Percentiles rank a stretch among this genome's conserved stretches.
Evolutionary conservation across 2,113 vertebrate species (phyloP).

Genomic region (Cercocebus atys): DNA sequence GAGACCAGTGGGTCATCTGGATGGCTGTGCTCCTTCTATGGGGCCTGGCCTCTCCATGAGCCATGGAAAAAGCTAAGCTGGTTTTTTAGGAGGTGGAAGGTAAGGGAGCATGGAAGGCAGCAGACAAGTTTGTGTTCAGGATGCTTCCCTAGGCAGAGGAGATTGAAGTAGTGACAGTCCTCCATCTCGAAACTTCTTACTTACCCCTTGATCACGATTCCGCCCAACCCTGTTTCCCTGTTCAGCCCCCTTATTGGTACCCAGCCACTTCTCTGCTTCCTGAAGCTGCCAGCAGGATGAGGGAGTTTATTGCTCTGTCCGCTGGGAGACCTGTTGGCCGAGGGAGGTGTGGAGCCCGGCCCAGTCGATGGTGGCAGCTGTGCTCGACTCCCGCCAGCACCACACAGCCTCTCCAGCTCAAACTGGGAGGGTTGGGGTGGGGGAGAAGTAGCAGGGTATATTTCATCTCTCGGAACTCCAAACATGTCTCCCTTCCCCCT

Average conservation of each 20-base stretch:
- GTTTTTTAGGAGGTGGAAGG: not conserved
- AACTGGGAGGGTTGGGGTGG: conserved; percentile 40
- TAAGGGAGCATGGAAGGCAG: not conserved
- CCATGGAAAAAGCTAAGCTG: not conserved
- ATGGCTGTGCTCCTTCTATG: not conserved
- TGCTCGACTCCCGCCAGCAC: conserved; percentile 61
- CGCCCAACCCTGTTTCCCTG: not conserved
- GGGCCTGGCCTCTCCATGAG: not conserved
- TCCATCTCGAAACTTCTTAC: not conserved
- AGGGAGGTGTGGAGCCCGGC: conserved; percentile 47
- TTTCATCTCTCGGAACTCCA: conserved; percentile 28
- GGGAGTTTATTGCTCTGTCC: conserved; percentile 42
- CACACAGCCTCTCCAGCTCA: conserved; percentile 46
- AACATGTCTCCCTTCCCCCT: not conserved
- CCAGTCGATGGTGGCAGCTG: conserved; percentile 76
- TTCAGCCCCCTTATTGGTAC: conserved; percentile 45
- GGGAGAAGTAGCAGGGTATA: not conserved
- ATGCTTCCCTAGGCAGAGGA: not conserved
- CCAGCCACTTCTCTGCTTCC: conserved; percentile 46
- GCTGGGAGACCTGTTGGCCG: conserved; percentile 80
- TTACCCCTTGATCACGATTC: not conserved
- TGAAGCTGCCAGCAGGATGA: conserved; percentile 64
- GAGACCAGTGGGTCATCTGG: not conserved
- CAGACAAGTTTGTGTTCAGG: not conserved
- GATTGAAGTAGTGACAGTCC: not conserved